Percentiles rank a stretch among this genome's conserved stretches.
These are phyloP conservation scores for Ctenochaetus hawaiiensis DNA, from an alignment of 2,797 vertebrate genomes.

Conservation along the genomic window DNA sequence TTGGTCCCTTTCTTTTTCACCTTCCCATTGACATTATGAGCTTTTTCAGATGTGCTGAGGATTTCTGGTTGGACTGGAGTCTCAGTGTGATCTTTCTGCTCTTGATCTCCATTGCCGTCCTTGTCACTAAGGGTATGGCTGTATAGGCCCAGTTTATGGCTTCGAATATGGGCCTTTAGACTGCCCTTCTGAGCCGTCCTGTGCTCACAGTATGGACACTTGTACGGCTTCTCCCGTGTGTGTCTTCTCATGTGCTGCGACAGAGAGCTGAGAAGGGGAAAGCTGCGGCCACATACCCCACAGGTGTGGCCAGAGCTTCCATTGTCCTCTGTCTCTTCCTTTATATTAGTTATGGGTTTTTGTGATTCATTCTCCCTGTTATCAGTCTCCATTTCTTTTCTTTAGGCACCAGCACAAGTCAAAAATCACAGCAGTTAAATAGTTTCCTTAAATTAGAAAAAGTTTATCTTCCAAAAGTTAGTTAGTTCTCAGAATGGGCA, in stretches of 20 bases:
- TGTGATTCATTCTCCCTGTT: slow-evolving; percentile 79
- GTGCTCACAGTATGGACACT: slow-evolving; percentile 97
- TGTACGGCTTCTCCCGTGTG: slow-evolving; percentile 97
- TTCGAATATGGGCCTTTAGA: slow-evolving; percentile 95
- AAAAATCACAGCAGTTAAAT: slow-evolving; percentile 25
- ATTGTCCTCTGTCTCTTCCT: slow-evolving; percentile 84
- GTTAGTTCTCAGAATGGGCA: slow-evolving; percentile 49
- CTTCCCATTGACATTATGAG: slow-evolving; percentile 88
- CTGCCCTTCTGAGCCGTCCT: slow-evolving; percentile 97
- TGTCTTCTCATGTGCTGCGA: slow-evolving; percentile 99
- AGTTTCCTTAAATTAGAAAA: slow-evolving; percentile 35
- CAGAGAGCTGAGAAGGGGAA: slow-evolving; percentile 96
- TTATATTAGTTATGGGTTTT: slow-evolving; percentile 61
- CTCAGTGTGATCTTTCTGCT: slow-evolving; percentile 81
- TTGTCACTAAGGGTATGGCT: slow-evolving; percentile 85
- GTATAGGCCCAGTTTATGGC: slow-evolving; percentile 93
- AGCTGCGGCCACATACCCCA: slow-evolving; percentile 94
- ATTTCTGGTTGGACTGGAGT: slow-evolving; percentile 86
- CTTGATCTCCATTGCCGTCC: slow-evolving; percentile 82
- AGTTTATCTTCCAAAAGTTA: slow-evolving; percentile 43
- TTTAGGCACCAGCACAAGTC: not conserved
- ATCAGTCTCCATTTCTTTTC: slow-evolving; percentile 86
- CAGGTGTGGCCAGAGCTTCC: slow-evolving; percentile 90
- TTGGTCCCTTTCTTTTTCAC: slow-evolving; percentile 89
- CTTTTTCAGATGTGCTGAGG: slow-evolving; percentile 87